Evolutionary conservation across 1,140 invertebrate species (phyloP).

Genomic region (Drosophila persimilis): DNA sequence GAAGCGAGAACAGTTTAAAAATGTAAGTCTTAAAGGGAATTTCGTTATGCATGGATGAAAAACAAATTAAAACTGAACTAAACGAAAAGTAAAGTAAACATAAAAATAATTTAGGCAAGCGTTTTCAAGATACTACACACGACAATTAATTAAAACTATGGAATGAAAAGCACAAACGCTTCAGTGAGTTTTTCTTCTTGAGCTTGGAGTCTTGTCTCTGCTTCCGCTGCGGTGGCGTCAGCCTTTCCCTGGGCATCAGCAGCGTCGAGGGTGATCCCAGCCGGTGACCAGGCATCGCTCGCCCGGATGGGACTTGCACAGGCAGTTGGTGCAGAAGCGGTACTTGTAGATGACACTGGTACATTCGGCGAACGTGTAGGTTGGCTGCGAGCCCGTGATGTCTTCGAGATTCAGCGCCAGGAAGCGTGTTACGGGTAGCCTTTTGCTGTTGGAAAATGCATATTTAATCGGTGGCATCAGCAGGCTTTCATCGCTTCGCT

Average conservation of each 20-base stretch:
- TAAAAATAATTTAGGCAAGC: slow-evolving; percentile 8
- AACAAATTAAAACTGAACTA: slow-evolving; percentile 11
- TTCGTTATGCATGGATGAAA: slow-evolving; percentile 20
- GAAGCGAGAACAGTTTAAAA: slow-evolving; percentile 34
- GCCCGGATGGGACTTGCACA: slow-evolving; percentile 59
- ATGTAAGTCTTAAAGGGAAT: slow-evolving; percentile 5
- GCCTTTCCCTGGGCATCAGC: slow-evolving; percentile 56
- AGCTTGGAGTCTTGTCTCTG: slow-evolving; percentile 59
- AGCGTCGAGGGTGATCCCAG: slow-evolving; percentile 68
- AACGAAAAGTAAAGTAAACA: slow-evolving; percentile 2
- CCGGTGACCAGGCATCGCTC: slow-evolving; percentile 61
- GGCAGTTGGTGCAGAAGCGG: slow-evolving; percentile 60
- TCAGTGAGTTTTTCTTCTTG: slow-evolving; percentile 63
- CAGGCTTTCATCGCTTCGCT: neutral
- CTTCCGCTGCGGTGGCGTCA: slow-evolving; percentile 53
- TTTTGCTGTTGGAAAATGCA: neutral
- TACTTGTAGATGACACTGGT: slow-evolving; percentile 56
- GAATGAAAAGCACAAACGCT: slow-evolving; percentile 66
- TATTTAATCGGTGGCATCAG: slow-evolving; percentile 17
- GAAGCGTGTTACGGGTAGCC: slow-evolving; percentile 37
- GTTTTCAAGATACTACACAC: slow-evolving; percentile 13
- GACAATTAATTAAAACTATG: slow-evolving; percentile 25
- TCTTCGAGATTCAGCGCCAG: slow-evolving; percentile 58
- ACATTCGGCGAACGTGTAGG: slow-evolving; percentile 57
- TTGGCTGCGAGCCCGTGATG: neutral